Conservation (phyloP, 2,797 vertebrate species). For the Thamnophis elegans region DNA sequence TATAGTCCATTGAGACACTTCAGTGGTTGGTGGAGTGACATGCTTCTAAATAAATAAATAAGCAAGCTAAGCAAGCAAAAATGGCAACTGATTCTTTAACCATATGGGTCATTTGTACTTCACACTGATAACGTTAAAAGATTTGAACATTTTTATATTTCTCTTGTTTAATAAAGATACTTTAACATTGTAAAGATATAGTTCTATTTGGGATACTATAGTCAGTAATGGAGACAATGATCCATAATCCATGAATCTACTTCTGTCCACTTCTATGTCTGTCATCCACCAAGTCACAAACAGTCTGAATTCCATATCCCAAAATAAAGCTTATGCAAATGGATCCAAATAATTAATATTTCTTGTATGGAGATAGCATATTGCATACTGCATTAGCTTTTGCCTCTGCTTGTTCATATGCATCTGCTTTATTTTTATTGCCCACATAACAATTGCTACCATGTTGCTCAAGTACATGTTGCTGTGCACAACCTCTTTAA, state of each 20-base stretch:
- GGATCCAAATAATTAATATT: background rate
- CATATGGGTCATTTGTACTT: background rate
- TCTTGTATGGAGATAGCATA: background rate
- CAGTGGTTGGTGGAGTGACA: background rate
- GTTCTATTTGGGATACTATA: background rate
- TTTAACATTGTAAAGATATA: background rate
- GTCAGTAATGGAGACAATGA: background rate
- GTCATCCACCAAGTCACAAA: background rate
- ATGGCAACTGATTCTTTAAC: background rate
- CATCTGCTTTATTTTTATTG: background rate
- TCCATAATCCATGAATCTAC: background rate
- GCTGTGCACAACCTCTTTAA: background rate
- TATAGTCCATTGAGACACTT: background rate
- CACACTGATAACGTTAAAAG: background rate
- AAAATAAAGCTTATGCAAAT: background rate
- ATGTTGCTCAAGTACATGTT: background rate
- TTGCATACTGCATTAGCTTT: background rate
- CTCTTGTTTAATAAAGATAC: background rate
- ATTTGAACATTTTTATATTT: background rate
- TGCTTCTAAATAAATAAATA: background rate
- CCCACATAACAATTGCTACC: background rate
- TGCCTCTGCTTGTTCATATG: background rate
- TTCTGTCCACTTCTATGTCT: background rate
- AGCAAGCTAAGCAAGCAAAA: background rate
- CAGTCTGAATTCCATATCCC: background rate